Evolutionary conservation across 2,888 invertebrate genomes (phyloP).

Genomic region (Steinernema scapterisci): DNA sequence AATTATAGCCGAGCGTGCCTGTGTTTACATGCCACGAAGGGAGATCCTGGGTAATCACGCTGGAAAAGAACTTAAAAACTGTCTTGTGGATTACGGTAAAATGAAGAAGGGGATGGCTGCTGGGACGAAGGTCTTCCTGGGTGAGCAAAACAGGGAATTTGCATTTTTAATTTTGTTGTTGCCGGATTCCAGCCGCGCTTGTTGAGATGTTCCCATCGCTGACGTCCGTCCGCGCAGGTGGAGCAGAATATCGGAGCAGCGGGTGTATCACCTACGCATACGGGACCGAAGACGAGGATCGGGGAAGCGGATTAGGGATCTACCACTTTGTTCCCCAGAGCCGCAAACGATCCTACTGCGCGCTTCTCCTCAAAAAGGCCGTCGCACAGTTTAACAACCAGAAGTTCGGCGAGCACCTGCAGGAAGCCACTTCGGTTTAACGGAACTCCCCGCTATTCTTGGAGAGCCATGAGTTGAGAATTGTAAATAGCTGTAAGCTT

Average conservation of each 20-base stretch:
- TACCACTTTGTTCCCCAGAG: slow-evolving; percentile 2
- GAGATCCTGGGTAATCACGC: slow-evolving; percentile 15
- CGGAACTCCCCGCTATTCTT: not conserved
- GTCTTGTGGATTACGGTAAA: slow-evolving; percentile 1
- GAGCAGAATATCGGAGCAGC: slow-evolving; percentile 18
- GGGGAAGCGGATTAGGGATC: not conserved
- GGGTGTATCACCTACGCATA: slow-evolving; percentile 21
- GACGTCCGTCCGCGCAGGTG: not conserved
- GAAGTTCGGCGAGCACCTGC: not conserved
- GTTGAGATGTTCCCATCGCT: not conserved
- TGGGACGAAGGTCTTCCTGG: slow-evolving; percentile 16
- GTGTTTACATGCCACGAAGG: slow-evolving; percentile 13
- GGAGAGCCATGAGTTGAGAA: too few relatives aligned
- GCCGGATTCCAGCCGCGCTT: not conserved
- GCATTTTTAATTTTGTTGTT: too few relatives aligned
- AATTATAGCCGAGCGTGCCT: not conserved
- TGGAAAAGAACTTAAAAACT: not conserved
- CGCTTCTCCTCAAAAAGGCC: slow-evolving; percentile 13
- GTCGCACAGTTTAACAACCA: slow-evolving; percentile 19
- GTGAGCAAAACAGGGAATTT: not conserved
- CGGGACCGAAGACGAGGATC: not conserved
- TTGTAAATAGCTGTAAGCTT: not conserved
- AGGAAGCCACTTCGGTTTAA: not conserved
- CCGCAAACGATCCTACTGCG: slow-evolving; percentile 15
- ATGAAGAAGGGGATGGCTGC: slow-evolving; percentile 18